A percentile compares a stretch with the other conserved stretches of the same genome.
Evolutionary conservation across 2,113 vertebrate species (phyloP).

Genomic region (Pterocles orientalis): DNA sequence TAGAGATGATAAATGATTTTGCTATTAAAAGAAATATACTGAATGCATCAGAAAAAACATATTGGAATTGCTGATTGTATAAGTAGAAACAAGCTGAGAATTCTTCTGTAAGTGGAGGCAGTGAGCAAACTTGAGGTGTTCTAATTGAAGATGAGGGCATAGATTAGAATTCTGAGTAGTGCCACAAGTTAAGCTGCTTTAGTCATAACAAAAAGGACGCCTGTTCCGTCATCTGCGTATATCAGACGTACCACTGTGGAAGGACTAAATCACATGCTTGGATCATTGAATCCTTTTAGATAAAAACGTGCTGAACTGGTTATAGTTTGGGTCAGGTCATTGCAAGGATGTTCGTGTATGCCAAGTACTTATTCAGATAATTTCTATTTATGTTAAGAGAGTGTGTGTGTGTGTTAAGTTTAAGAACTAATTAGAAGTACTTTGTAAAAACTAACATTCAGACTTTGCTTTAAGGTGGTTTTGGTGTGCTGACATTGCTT

Average conservation of each 20-base stretch:
- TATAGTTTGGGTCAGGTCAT: not conserved
- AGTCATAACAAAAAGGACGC: conserved; percentile 11
- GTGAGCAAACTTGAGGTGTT: not conserved
- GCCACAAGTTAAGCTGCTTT: not conserved
- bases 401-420: not conserved
- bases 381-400: fast-evolving
- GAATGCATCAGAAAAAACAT: not conserved
- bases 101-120: not conserved
- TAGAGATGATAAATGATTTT: not conserved
- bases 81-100: not conserved
- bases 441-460: not conserved
- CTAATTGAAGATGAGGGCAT: not conserved
- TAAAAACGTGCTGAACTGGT: not conserved
- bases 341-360: not conserved
- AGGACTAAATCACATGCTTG: not conserved
- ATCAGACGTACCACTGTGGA: not conserved
- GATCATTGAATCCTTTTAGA: not conserved
- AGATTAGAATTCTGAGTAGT: not conserved
- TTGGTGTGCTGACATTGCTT: not conserved
- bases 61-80: not conserved
- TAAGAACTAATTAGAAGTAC: not conserved
- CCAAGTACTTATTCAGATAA: not conserved
- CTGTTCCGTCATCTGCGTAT: not conserved
- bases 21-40: not conserved
- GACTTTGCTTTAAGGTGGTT: not conserved